Base-by-base conservation (phyloP, 1,140 invertebrate species). In the Meloidogyne floridensis region DNA sequence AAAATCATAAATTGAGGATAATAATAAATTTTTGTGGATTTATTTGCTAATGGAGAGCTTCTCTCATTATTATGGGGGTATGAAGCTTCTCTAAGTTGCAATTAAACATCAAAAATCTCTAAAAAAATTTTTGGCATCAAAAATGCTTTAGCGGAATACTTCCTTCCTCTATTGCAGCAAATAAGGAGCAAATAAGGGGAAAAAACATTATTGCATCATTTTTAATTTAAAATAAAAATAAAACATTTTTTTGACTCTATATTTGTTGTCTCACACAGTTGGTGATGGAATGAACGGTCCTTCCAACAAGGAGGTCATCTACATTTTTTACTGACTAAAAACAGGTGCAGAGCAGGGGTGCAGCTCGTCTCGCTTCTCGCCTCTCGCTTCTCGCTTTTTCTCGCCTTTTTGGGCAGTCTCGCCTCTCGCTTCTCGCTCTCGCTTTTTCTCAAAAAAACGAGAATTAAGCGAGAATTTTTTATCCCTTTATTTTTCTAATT, bases 151-250 rank as follows among this genome's bases (percentile, higher is more conserved):
- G 32, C 32, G 32, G 32, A 32, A 32, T 32, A 2, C 32, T 32
- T 32, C 2, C 32, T 32, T 32, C 32, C 32, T 32, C 32, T 32
- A 32, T 32, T 32, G 2, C 32, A 32, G 32, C 32, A 32, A 32
- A 32, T 32, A 32, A 32, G 32, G 32, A 32, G 7, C 15, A 65
- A 65, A n/a, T 65, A 65, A 65, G 15, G n/a, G n/a, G 4, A 4
- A 65, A 65, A 18, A n/a, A 65, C n/a, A 65, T n/a, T 65, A 65
- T 65, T 65, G 59, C 59, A 65, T 65, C 59, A 65, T 65, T 65
- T 65, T 65, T 65, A 65, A 65, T 65, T 3, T 6, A 65, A 65
- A 65, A 65, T 7, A n/a, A 32, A 32, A 32, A 32, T 32, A 32
- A 32, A 11, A 18, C 10, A 54, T 65, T 65, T 65, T 18, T 65